These are phyloP conservation scores for Lasioglossum vierecki DNA, from an alignment of 2,888 invertebrate species.

Conservation along the genomic window DNA sequence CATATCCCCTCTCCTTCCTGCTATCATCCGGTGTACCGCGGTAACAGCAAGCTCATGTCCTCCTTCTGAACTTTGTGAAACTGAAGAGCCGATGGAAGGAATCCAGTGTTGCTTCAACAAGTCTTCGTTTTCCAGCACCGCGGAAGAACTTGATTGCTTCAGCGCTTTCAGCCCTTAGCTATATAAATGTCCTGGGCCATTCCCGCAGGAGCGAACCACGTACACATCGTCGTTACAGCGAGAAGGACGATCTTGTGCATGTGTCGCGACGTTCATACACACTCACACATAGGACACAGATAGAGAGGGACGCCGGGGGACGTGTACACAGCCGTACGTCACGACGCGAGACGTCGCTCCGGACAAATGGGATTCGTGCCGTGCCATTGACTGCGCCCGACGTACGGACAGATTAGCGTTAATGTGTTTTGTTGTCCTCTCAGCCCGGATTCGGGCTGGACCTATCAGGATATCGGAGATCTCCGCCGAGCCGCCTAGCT, in stretches of 20 bases:
- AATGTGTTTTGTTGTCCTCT: constrained; percentile 70
- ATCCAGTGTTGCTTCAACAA: constrained; percentile 24
- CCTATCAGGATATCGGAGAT: constrained; percentile 57
- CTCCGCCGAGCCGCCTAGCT: constrained; percentile 3
- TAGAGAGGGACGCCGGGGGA: background rate
- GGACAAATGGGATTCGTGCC: constrained; percentile 74
- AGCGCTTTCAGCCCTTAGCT: constrained; percentile 25
- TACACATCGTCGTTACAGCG: background rate
- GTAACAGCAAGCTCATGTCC: constrained; percentile 57
- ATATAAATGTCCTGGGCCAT: constrained; percentile 33
- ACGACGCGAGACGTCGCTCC: constrained; percentile 67
- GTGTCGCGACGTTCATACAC: background rate
- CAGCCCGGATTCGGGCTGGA: constrained; percentile 30
- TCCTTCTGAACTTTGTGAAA: constrained; percentile 63
- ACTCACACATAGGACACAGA: background rate
- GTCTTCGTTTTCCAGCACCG: constrained; percentile 16
- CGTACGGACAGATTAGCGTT: constrained; percentile 73
- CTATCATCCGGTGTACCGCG: constrained; percentile 48
- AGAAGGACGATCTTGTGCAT: background rate
- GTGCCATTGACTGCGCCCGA: constrained; percentile 70
- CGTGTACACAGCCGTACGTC: constrained; percentile 56
- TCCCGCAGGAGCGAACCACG: constrained; percentile 25
- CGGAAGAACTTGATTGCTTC: constrained; percentile 64
- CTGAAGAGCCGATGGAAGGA: constrained; percentile 49
- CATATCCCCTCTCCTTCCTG: background rate